A percentile compares a stretch with the other conserved stretches of the same genome.
Conservation (phyloP, 2,888 invertebrate species). For the Synanthedon tipuliformis region DNA sequence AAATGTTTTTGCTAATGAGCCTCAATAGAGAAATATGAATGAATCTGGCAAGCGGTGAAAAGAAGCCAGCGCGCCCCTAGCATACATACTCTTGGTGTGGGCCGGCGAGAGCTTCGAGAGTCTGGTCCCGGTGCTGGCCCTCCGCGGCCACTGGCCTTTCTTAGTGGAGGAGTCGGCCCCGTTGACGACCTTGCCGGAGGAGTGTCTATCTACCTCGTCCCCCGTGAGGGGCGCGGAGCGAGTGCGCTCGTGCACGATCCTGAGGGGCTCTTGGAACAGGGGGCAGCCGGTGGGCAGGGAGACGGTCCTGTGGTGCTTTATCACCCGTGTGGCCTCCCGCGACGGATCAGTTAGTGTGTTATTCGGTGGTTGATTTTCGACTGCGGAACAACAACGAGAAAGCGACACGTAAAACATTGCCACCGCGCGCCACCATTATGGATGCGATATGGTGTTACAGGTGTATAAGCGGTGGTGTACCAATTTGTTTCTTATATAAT, state of each 20-base stretch:
- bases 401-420: slow-evolving; percentile 59
- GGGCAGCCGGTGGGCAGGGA: slow-evolving; percentile 52
- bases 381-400: slow-evolving; percentile 31
- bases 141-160: slow-evolving; percentile 44
- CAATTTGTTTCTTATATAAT: background rate
- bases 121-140: slow-evolving; percentile 59
- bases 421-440: slow-evolving; percentile 49
- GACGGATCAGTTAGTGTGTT: slow-evolving; percentile 56
- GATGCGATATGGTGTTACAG: slow-evolving; percentile 13
- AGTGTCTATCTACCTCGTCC: slow-evolving; percentile 51
- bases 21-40: background rate
- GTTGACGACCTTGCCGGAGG: slow-evolving; percentile 47
- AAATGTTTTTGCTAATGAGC: background rate
- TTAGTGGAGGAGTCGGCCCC: slow-evolving; percentile 29
- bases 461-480: slow-evolving; percentile 14
- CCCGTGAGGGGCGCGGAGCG: slow-evolving; percentile 77
- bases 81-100: slow-evolving; percentile 63
- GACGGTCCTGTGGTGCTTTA: slow-evolving; percentile 53
- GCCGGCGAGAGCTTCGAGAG: slow-evolving; percentile 59
- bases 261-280: slow-evolving; percentile 43
- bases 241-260: slow-evolving; percentile 74
- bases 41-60: background rate
- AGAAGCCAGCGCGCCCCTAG: background rate
- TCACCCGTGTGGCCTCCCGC: slow-evolving; percentile 29
- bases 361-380: slow-evolving; percentile 54